phyloP scores from a whole-genome alignment of 2,888 invertebrate species.

The Polylopha cassiicola region DNA sequence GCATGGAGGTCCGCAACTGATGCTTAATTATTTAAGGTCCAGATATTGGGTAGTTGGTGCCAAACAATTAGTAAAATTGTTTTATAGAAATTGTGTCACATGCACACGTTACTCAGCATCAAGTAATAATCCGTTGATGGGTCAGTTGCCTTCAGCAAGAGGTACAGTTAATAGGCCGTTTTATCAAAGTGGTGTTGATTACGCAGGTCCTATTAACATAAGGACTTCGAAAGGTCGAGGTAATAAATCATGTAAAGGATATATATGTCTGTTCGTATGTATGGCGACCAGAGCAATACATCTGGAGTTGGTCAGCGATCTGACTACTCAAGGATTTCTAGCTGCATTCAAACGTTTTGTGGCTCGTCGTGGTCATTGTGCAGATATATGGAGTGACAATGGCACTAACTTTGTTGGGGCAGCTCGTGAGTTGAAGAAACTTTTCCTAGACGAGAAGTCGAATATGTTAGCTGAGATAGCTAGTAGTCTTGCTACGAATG shows the following conservation, averaged over 20 bases:
- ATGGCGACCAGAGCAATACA: not conserved
- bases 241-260: constrained; percentile 3
- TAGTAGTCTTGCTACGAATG: not conserved
- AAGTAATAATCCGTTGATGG: constrained; percentile 2
- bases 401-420: constrained; percentile 6
- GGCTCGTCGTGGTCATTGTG: constrained; percentile 20
- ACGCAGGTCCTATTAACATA: not conserved
- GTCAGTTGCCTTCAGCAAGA: constrained; percentile 3
- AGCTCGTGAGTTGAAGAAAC: constrained; percentile 3
- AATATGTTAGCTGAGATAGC: not conserved
- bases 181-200: constrained; percentile 4
- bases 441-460: not conserved
- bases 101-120: not conserved
- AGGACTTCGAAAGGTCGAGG: constrained; percentile 1
- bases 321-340: constrained; percentile 28
- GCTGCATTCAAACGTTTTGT: constrained; percentile 18
- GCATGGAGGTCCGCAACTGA: constrained; percentile 10
- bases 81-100: not conserved
- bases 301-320: not conserved
- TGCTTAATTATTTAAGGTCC: constrained; percentile 1
- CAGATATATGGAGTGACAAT: constrained; percentile 22
- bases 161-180: not conserved
- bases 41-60: constrained; percentile 8
- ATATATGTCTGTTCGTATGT: no score
- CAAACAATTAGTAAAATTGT: not conserved